Conservation (phyloP, 2,888 invertebrate genomes). For the Chrysotoxum bicinctum region DNA sequence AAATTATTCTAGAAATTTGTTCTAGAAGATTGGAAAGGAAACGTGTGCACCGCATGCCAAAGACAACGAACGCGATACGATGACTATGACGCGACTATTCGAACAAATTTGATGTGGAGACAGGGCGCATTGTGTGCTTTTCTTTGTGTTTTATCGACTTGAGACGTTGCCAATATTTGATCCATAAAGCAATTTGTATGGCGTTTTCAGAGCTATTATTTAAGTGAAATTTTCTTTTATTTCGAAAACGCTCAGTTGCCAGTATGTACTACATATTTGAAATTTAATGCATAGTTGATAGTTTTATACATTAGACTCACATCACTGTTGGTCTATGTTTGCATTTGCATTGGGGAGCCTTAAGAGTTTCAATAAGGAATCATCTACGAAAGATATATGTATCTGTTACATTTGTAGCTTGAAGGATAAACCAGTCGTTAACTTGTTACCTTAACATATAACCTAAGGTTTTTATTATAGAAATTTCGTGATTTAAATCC, state of each 20-base stretch:
- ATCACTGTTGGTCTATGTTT: background rate
- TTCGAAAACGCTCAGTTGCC: background rate
- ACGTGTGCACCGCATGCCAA: constrained; percentile 43
- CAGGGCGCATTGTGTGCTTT: background rate
- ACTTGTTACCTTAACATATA: too few species aligned
- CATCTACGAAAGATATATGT: too few species aligned
- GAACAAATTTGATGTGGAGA: background rate
- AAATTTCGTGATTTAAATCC: too few species aligned
- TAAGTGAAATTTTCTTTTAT: constrained; percentile 12
- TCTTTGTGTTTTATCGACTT: constrained; percentile 40
- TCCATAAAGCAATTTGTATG: constrained; percentile 34
- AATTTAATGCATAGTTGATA: constrained; percentile 16
- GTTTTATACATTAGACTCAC: background rate
- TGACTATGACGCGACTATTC: background rate
- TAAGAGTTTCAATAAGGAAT: background rate
- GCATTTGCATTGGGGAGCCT: background rate
- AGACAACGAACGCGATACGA: background rate
- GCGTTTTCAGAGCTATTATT: constrained; percentile 20
- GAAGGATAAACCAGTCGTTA: too few species aligned
- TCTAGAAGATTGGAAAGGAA: constrained; percentile 45
- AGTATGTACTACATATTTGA: background rate
- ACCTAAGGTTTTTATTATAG: too few species aligned
- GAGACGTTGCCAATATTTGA: constrained; percentile 48
- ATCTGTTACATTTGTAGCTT: too few species aligned
- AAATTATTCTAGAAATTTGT: constrained; percentile 59